These are phyloP conservation scores for Myotis pilosus DNA, from an alignment of 2,797 vertebrate genomes.

Conservation along the genomic window DNA sequence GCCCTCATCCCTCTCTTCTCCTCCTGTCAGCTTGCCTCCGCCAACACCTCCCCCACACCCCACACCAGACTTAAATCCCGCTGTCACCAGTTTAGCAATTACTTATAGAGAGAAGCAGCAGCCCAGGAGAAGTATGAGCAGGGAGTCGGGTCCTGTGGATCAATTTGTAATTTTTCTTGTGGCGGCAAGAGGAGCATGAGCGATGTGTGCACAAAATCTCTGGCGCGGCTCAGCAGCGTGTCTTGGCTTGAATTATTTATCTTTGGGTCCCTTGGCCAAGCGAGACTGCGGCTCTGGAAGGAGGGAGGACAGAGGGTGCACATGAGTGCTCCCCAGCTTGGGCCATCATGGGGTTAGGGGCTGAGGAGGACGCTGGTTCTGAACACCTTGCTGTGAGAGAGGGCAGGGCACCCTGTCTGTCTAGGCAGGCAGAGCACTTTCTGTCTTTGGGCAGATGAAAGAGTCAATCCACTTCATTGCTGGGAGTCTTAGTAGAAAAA, in stretches of 20 bases:
- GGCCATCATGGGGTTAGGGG: neutral
- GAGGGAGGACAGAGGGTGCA: neutral
- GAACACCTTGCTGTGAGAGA: neutral
- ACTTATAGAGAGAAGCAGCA: slow-evolving; percentile 47
- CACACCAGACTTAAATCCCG: slow-evolving; percentile 26
- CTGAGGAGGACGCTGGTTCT: neutral
- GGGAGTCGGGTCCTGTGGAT: slow-evolving; percentile 51
- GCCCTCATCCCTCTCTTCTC: neutral
- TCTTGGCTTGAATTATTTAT: slow-evolving; percentile 79
- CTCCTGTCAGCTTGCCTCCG: neutral
- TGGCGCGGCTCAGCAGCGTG: slow-evolving; percentile 35
- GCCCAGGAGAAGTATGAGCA: slow-evolving; percentile 57
- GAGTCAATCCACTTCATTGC: neutral
- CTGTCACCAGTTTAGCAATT: slow-evolving; percentile 19
- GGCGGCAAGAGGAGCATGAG: slow-evolving; percentile 70
- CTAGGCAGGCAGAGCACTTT: neutral
- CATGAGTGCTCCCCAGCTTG: neutral
- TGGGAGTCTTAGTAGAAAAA: slow-evolving; percentile 18
- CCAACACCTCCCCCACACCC: neutral
- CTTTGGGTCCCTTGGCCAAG: neutral
- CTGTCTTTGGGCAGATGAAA: neutral
- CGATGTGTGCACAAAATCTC: slow-evolving; percentile 68
- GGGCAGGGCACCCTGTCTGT: neutral
- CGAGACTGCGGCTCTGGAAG: neutral
- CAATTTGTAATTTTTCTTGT: slow-evolving; percentile 76